Percentiles rank a stretch among this genome's conserved stretches.
phyloP scores from a whole-genome alignment of 2,113 vertebrate species.

The Alosa alosa region DNA sequence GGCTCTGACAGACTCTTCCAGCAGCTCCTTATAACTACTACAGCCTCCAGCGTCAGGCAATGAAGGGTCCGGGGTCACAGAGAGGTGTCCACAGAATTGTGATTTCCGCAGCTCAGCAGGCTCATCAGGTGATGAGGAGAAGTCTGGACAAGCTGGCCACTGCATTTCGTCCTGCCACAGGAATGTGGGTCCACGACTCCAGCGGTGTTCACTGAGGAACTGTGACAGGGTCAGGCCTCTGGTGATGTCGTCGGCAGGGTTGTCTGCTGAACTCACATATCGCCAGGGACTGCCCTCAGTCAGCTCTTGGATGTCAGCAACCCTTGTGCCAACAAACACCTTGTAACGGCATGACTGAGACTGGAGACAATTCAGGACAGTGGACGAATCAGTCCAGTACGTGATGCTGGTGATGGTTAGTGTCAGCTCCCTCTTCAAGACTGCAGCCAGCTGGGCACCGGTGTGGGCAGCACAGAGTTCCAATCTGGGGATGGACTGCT shows the following conservation, averaged over 20 bases:
- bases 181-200: constrained; percentile 21
- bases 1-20: background rate
- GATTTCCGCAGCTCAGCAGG: background rate
- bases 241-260: constrained; percentile 40
- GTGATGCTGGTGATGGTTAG: background rate
- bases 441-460: background rate
- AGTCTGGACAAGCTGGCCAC: background rate
- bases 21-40: background rate
- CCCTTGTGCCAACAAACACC: background rate
- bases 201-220: background rate
- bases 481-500: background rate
- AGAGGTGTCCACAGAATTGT: background rate
- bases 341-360: constrained; percentile 25
- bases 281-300: background rate
- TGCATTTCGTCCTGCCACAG: background rate
- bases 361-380: constrained; percentile 20
- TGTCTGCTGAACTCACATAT: background rate
- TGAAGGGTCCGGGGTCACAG: background rate
- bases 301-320: constrained; percentile 23
- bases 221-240: background rate
- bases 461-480: constrained; percentile 5
- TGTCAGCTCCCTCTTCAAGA: background rate
- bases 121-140: background rate
- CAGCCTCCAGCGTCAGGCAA: background rate
- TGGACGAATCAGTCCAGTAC: constrained; percentile 22